phyloP scores from a whole-genome alignment of 2,797 vertebrate genomes.

The Scleropages formosus region DNA sequence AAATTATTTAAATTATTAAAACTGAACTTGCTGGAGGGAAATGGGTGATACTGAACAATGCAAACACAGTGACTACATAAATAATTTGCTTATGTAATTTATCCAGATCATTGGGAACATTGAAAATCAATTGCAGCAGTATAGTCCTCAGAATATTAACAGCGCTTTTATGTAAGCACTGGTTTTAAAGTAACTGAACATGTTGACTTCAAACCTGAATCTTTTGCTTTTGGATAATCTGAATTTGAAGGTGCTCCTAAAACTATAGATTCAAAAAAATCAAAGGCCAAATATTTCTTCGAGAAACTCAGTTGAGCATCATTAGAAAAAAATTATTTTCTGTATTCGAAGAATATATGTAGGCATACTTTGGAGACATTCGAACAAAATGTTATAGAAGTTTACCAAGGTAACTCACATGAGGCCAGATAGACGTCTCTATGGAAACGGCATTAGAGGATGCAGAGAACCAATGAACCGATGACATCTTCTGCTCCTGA shows the following conservation, averaged over 20 bases:
- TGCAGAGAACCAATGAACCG: slow-evolving; percentile 53
- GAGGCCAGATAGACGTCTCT: slow-evolving; percentile 55
- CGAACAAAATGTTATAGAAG: neutral
- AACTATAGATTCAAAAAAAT: neutral
- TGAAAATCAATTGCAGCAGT: neutral
- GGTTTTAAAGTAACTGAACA: neutral
- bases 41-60: too few species aligned
- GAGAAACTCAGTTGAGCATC: neutral
- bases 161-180: slow-evolving; percentile 3
- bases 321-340: neutral
- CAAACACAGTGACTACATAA: neutral
- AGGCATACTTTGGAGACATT: neutral
- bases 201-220: neutral
- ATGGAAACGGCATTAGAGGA: slow-evolving; percentile 59
- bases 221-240: neutral
- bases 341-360: neutral
- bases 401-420: slow-evolving; percentile 36
- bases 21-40: neutral
- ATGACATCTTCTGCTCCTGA: slow-evolving; percentile 62
- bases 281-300: neutral
- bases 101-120: slow-evolving; percentile 10
- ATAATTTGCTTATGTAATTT: neutral
- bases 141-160: slow-evolving; percentile 5
- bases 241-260: neutral
- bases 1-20: neutral